A percentile compares a stretch with the other conserved stretches of the same genome.
phyloP scores from a whole-genome alignment of 2,888 invertebrate species.

The Thyatira batis region DNA sequence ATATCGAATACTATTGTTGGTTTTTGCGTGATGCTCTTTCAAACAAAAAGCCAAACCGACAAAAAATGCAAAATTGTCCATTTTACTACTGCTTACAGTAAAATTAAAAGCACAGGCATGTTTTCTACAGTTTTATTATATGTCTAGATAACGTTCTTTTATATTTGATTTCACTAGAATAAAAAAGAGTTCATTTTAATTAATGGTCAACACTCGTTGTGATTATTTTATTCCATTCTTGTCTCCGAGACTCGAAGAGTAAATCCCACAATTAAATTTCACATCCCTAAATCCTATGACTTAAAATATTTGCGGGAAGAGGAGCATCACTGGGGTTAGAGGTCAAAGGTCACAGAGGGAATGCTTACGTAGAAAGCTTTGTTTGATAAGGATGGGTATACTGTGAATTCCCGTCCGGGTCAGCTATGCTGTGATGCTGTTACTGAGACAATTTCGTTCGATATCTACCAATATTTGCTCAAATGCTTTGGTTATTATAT shows the following conservation, averaged over 20 bases:
- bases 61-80: not conserved
- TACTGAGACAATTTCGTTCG: not conserved
- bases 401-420: not conserved
- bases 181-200: too few relatives aligned
- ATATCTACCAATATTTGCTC: conserved; percentile 1
- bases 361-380: not conserved
- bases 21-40: too few relatives aligned
- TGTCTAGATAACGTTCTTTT: too few relatives aligned
- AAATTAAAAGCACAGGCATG: too few relatives aligned
- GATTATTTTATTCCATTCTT: not conserved
- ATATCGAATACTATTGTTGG: too few relatives aligned
- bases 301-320: not conserved
- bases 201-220: too few relatives aligned
- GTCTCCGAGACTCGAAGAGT: not conserved
- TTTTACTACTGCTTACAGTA: too few relatives aligned
- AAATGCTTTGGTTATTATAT: not conserved
- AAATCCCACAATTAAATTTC: not conserved
- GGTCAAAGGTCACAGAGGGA: not conserved
- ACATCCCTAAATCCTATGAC: not conserved
- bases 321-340: not conserved
- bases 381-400: not conserved
- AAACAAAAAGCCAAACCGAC: too few relatives aligned
- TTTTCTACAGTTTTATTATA: too few relatives aligned
- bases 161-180: too few relatives aligned
- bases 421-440: not conserved